These are phyloP conservation scores for Scomberomorus guttatus DNA, from an alignment of 2,797 vertebrate species.

Conservation along the genomic window DNA sequence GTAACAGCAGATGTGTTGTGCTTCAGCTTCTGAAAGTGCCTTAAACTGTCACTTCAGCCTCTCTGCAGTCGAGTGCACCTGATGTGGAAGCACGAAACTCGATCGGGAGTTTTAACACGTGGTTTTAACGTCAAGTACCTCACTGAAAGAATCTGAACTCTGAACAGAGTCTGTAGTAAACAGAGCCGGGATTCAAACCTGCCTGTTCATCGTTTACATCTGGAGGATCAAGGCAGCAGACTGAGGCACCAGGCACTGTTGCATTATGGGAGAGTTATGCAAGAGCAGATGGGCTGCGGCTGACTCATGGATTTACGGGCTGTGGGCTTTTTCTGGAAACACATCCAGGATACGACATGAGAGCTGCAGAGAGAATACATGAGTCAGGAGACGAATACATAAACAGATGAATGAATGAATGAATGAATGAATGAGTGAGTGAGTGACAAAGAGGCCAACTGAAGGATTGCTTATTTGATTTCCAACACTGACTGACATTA, in stretches of 20 bases:
- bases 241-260: constrained; percentile 27
- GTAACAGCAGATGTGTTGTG: constrained; percentile 50
- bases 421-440: neutral
- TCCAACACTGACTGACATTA: neutral
- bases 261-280: constrained; percentile 63
- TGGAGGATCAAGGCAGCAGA: neutral
- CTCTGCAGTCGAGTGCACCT: constrained; percentile 27
- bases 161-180: neutral
- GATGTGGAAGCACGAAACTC: constrained; percentile 33
- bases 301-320: constrained; percentile 56
- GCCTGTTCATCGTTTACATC: neutral
- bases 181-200: constrained; percentile 5
- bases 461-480: neutral
- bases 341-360: neutral
- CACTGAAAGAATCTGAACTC: neutral
- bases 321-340: constrained; percentile 40
- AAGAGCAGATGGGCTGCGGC: constrained; percentile 56
- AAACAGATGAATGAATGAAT: neutral
- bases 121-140: neutral
- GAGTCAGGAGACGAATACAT: constrained; percentile 17
- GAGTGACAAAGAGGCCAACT: neutral
- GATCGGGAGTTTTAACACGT: constrained; percentile 14
- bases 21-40: constrained; percentile 35
- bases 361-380: neutral
- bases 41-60: neutral